Evolutionary conservation across 1,140 invertebrate species (phyloP).

Genomic region (Pinna nobilis): DNA sequence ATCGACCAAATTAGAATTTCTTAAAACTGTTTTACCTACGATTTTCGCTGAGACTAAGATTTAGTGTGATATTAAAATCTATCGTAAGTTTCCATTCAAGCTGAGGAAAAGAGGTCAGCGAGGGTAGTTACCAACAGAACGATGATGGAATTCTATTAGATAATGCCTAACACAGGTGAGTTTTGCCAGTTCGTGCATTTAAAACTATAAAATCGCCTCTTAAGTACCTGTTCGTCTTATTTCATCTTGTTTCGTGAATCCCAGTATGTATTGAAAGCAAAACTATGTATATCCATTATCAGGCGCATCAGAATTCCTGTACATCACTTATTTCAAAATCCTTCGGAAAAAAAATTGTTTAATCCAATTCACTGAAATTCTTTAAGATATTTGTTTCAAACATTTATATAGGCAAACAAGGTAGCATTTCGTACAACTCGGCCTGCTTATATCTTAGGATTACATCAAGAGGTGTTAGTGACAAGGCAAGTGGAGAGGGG

Average conservation of each 20-base stretch:
- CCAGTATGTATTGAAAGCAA: conserved; percentile 10
- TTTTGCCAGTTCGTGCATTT: conserved; percentile 11
- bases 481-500: conserved; percentile 20
- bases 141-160: conserved; percentile 20
- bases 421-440: conserved; percentile 3
- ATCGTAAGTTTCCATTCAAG: conserved; percentile 7
- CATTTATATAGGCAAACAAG: conserved; percentile 16
- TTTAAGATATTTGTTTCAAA: conserved; percentile 16
- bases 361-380: conserved; percentile 1
- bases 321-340: conserved; percentile 11
- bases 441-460: conserved; percentile 18
- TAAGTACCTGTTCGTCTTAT: conserved; percentile 21
- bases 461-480: conserved; percentile 24
- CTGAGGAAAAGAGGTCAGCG: conserved; percentile 7
- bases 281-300: conserved; percentile 10
- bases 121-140: conserved; percentile 12
- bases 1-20: background rate
- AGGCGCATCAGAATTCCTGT: conserved; percentile 4
- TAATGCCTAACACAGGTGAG: conserved; percentile 17
- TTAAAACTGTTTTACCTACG: conserved; percentile 6
- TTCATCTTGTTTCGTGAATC: conserved; percentile 12
- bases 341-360: conserved; percentile 10
- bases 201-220: conserved; percentile 18
- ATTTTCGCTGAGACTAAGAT: conserved; percentile 1
- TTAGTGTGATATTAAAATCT: conserved; percentile 17